Base-by-base conservation (phyloP, 2,888 invertebrate genomes). In the Athalia circularis region DNA sequence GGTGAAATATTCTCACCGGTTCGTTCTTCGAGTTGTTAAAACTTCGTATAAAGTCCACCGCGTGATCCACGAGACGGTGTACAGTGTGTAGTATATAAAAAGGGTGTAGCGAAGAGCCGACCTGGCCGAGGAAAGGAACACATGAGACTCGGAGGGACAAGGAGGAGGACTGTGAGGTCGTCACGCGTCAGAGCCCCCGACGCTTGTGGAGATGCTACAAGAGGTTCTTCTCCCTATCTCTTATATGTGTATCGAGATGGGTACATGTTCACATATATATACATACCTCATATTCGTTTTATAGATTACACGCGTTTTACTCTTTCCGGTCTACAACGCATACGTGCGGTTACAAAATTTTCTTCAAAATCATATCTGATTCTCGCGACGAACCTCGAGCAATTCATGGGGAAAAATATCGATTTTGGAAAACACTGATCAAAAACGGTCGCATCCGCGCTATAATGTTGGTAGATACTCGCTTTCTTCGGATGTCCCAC, bases 181-280 rank as follows among this genome's bases (percentile, higher is more conserved):
- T 84, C 84, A 84, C 84, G 84, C 84, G 84, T 84, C 84, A 83
- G 79, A 80, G 80, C 75, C 65, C 81, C 80, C 78, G 80, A 80
- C 77, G 78, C 75, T 81, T 77, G 77, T 29, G 2, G 79, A 72
- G 72, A 61, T 62, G 50, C n/a, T 75, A 61, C 62, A 50, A 57
- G 72, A 72, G 47, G 72, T 57, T 72, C 65, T 45, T 48, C 45
- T 48, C 6, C 8, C n/a, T 13, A 11, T 65, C 65, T 65, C 43
- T 45, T 65, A 65, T 59, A 45, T 15, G 57, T 65, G 11, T 52
- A 13, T 13, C 45, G 13, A 59, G 9, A n/a, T 67, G 8, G n/a
- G 15, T 57, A 72, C 13, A 72, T 45, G 13, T 59, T 57, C 72
- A 15, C 59, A 29, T 29, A n/a, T 29, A 29, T 29, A 29, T 2